These are phyloP conservation scores for Macaria liturata DNA, from an alignment of 2,888 invertebrate genomes.

Conservation along the genomic window DNA sequence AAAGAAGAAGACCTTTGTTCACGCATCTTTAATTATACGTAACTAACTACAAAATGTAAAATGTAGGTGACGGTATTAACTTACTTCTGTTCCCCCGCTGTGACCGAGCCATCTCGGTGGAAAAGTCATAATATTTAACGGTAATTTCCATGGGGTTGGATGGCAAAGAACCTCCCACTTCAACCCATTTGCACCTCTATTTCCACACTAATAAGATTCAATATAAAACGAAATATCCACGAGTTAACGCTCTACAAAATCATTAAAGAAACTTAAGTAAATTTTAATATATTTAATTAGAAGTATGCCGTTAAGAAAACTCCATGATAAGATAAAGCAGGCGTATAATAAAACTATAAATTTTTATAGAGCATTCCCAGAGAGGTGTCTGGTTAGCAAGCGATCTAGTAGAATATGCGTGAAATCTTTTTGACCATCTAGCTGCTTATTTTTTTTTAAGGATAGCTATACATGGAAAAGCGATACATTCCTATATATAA, in stretches of 20 bases:
- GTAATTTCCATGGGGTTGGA: conserved; percentile 39
- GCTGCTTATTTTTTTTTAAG: no score
- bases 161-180: conserved; percentile 20
- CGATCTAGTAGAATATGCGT: no score
- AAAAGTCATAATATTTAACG: conserved; percentile 50
- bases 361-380: background rate
- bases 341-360: conserved; percentile 11
- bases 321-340: conserved; percentile 11
- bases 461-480: no score
- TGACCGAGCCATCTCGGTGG: conserved; percentile 28
- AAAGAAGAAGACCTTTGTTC: no score
- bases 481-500: no score
- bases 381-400: no score
- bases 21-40: no score
- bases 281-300: conserved; percentile 29
- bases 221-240: conserved; percentile 2
- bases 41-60: no score
- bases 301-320: conserved; percentile 16
- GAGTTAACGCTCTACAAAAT: conserved; percentile 11
- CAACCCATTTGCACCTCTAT: conserved; percentile 22
- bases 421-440: no score
- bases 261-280: conserved; percentile 24
- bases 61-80: background rate
- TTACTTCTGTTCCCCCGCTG: conserved; percentile 21
- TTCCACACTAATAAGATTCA: conserved; percentile 12